phyloP scores from a whole-genome alignment of 2,888 invertebrate species.

The Rhagonycha fulva region DNA sequence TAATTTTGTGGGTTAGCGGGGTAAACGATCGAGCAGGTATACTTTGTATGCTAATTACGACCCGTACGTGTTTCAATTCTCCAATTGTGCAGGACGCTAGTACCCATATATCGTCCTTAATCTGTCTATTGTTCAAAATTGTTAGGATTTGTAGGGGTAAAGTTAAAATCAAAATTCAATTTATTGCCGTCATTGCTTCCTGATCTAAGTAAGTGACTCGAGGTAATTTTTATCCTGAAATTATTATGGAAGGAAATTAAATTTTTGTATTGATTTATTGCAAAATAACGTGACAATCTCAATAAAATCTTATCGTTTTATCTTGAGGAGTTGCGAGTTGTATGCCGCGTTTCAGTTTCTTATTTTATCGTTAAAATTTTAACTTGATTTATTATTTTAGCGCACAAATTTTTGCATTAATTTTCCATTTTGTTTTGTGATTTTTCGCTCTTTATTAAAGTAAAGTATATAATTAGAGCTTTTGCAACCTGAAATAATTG shows the following conservation, averaged over 20 bases:
- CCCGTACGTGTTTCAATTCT: slow-evolving; percentile 18
- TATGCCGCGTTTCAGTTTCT: background rate
- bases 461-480: background rate
- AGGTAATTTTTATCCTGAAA: background rate
- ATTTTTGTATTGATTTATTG: background rate
- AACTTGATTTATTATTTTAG: background rate
- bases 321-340: background rate
- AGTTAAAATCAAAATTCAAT: background rate
- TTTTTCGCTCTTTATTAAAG: background rate
- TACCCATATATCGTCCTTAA: slow-evolving; percentile 20
- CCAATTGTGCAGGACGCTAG: slow-evolving; percentile 18
- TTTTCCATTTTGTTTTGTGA: background rate
- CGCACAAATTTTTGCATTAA: background rate
- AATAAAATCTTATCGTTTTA: background rate
- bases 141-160: slow-evolving; percentile 7
- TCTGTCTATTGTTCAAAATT: slow-evolving; percentile 16
- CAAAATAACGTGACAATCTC: background rate
- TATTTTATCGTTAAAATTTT: background rate
- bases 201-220: background rate
- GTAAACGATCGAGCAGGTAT: background rate
- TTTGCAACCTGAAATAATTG: background rate
- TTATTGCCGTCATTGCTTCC: background rate
- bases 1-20: background rate
- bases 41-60: slow-evolving; percentile 9
- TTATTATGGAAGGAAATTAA: background rate